Conservation (phyloP, 2,888 invertebrate genomes). For the Stegana nigrithorax region DNA sequence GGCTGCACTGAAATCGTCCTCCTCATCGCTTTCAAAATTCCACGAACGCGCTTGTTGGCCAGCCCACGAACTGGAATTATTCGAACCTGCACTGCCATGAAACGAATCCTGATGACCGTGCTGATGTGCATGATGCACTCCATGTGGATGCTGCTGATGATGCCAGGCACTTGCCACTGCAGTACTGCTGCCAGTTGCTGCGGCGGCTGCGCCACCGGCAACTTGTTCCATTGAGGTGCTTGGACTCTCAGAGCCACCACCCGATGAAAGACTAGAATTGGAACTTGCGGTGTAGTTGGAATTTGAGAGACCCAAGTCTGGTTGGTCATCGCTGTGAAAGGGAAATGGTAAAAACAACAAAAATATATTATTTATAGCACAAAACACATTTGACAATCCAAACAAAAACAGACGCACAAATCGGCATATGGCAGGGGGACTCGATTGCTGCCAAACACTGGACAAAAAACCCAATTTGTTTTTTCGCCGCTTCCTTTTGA, state of each 20-base stretch:
- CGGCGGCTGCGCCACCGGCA: conserved; percentile 52
- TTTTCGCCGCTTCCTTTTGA: no score
- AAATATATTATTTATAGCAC: background rate
- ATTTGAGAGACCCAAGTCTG: conserved; percentile 71
- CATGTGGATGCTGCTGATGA: conserved; percentile 39
- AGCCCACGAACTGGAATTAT: conserved; percentile 53
- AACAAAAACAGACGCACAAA: no score
- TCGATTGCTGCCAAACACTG: no score
- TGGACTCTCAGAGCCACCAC: conserved; percentile 77
- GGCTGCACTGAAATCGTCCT: conserved; percentile 76
- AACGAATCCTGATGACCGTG: conserved; percentile 63
- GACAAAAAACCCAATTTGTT: no score
- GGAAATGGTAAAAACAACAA: conserved; percentile 37
- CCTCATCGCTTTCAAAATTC: conserved; percentile 66
- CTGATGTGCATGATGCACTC: conserved; percentile 42
- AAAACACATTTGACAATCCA: conserved; percentile 1
- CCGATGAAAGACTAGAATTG: conserved; percentile 69
- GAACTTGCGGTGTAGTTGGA: conserved; percentile 78
- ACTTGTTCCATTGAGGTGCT: conserved; percentile 80
- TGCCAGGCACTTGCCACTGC: conserved; percentile 34
- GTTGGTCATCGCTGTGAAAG: conserved; percentile 76
- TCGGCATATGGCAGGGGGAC: no score
- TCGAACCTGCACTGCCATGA: conserved; percentile 54
- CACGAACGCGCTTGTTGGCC: conserved; percentile 57
- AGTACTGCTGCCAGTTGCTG: conserved; percentile 37